A percentile compares a stretch with the other conserved stretches of the same genome.
phyloP scores from a whole-genome alignment of 2,888 invertebrate genomes.

The Mythimna albipuncta region DNA sequence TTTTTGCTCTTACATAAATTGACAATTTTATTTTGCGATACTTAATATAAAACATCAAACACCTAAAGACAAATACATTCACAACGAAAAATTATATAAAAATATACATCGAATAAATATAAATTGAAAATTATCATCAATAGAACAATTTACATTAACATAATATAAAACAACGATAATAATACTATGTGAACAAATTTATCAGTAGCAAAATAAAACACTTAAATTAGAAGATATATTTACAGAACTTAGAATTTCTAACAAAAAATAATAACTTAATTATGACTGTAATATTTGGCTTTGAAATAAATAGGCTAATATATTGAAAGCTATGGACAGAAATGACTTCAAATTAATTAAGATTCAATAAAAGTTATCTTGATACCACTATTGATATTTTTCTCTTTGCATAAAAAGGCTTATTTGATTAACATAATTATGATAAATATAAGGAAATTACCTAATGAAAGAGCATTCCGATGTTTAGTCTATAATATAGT shows the following conservation, averaged over 20 bases:
- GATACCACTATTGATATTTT: slow-evolving; percentile 16
- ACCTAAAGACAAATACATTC: slow-evolving; percentile 79
- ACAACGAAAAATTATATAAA: slow-evolving; percentile 81
- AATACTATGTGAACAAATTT: slow-evolving; percentile 86
- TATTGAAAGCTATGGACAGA: slow-evolving; percentile 87
- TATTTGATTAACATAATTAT: slow-evolving; percentile 17
- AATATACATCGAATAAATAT: slow-evolving; percentile 88
- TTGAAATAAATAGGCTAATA: slow-evolving; percentile 90
- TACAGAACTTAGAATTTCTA: slow-evolving; percentile 88
- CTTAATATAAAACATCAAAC: slow-evolving; percentile 74
- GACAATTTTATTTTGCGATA: slow-evolving; percentile 58
- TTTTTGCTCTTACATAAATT: slow-evolving; percentile 52
- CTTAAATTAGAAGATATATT: slow-evolving; percentile 86
- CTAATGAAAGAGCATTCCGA: slow-evolving; percentile 48
- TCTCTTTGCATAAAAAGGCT: not conserved
- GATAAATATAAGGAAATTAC: slow-evolving; percentile 24
- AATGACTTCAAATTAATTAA: slow-evolving; percentile 57
- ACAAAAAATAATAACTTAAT: slow-evolving; percentile 84
- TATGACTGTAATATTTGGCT: slow-evolving; percentile 91
- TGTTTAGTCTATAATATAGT: slow-evolving; percentile 54
- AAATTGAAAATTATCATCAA: slow-evolving; percentile 78
- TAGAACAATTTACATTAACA: slow-evolving; percentile 86
- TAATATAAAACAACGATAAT: slow-evolving; percentile 88
- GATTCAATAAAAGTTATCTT: slow-evolving; percentile 12
- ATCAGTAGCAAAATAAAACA: slow-evolving; percentile 84